Base-by-base conservation (phyloP, 2,888 invertebrate genomes). In the Aleiodes alternator region DNA sequence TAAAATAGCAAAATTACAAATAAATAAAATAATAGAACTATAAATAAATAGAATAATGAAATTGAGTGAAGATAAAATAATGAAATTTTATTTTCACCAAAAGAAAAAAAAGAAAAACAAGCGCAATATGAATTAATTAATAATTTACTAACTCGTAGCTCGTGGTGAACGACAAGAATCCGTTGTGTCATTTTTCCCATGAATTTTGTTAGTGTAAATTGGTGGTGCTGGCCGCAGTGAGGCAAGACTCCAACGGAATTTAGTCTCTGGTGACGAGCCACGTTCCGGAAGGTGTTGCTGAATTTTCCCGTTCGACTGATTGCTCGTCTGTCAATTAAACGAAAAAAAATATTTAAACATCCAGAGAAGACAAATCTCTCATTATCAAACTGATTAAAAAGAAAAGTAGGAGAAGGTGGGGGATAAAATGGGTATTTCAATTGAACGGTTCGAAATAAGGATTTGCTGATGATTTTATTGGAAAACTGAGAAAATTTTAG, bases 141-240 rank as follows among this genome's bases (percentile, higher is more conserved):
- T 55, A 38, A 8, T 16, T 48, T 43, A 38, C 80, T 80, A 78
- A 88, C 88, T 87, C 77, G 85, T 83, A 69, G 82, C 80, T 79
- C 86, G 85, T 75, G 84, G 81, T 72, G 84, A 76, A 4, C 85
- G 82, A 71, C 83, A 81, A 69, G 81, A 79, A 77, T 87, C 87
- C 76, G 81, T 80, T 66, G 79, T 78, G 77, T 90, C 90, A 53
- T 91, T 92, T 85, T 92, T 92, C 72, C 92, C 91, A 86, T 93
- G 92, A 81, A 94, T 94, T 85, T 95, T 93, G 83, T 93, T 92
- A 79, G 96, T 96, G 82, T 97, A 92, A 80, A 96, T 91, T 48
- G 97, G 97, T 78, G 97, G 96, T 81, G 97, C 95, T 66, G 97
- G 97, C 78, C 97, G 93, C 86, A 98, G 92, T 90, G 96, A 96